These are phyloP conservation scores for Zingel zingel DNA, from an alignment of 2,113 vertebrate genomes.

Conservation along the genomic window DNA sequence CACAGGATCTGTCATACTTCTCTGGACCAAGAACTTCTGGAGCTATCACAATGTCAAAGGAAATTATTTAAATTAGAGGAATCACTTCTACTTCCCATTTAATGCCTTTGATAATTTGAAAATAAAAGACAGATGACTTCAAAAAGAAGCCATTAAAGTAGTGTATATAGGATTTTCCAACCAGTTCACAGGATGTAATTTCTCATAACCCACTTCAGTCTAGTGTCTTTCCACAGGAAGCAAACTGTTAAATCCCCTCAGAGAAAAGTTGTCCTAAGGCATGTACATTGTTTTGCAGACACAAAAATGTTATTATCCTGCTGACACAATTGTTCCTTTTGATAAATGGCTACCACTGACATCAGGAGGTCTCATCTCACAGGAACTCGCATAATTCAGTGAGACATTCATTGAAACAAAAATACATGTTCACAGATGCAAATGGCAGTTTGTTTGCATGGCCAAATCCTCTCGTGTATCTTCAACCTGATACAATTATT, in stretches of 20 bases:
- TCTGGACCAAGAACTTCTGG: slow-evolving; percentile 47
- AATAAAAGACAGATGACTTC: background rate
- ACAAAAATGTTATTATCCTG: slow-evolving; percentile 4
- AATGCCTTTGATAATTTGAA: background rate
- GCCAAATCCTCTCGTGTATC: background rate
- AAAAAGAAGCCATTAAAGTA: background rate
- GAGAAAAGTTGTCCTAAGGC: background rate
- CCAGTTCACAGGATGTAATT: slow-evolving; percentile 1
- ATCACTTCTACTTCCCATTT: background rate
- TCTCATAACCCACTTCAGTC: background rate
- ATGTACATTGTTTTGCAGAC: background rate
- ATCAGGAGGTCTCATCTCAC: background rate
- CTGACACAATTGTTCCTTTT: background rate
- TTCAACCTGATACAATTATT: background rate
- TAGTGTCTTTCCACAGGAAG: background rate
- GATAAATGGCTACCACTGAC: background rate
- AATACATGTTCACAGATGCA: background rate
- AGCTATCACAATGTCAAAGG: slow-evolving; percentile 78
- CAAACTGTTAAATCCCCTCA: background rate
- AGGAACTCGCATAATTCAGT: background rate
- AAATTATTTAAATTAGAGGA: slow-evolving; percentile 11
- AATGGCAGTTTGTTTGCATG: background rate
- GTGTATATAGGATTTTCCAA: background rate
- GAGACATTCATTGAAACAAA: background rate
- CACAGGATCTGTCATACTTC: slow-evolving; percentile 40